Base-by-base conservation (phyloP, 30 jellyfish, hydroid and myxozoan species). In the Cassiopea xamachana region DNA sequence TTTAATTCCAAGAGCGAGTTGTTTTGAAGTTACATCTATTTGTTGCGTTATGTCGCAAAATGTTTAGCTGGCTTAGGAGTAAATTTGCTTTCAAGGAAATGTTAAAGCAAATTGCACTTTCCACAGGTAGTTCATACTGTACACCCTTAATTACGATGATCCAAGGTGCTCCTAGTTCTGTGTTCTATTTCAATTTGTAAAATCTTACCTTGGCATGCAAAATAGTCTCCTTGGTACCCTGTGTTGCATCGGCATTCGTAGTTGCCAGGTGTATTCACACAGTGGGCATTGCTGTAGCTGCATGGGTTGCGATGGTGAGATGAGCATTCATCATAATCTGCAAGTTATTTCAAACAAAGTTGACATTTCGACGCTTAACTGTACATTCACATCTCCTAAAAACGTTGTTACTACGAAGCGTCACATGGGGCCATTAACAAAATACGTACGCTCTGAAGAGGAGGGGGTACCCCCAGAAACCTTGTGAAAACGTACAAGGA, bases 211-310 rank as follows among this genome's bases (percentile, higher is more conserved):
- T 78, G 80, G 83, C 95, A 88, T 1, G 95, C 50, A 60, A 17
- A 48, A 59, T 78, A 77, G n/a, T 78, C 95, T 8, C 95, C 90
- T 50, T 46, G 82, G 69, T 78, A 88, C 72, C 95, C 95, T 14
- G 48, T 70, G 1, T 79, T 58, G 81, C 95, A 88, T 14, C 69
- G 80, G 74, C 95, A 88, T 48, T 79, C 87, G 49, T 88, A 88
- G 43, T 87, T 88, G 58, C 95, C 95, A n/a, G 95, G 90, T 39
- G 39, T 27, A 60, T 88, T 88, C 19, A 62, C 70, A 43, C 95
- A 88, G 15, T 49, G 49, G n/a, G 95, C 90, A 79, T 88, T 76
- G 4, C 80, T 79, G 90, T 64, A 69, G n/a, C 75, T 75, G 75
- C 95, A 88, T 1, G 95, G 95, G 48, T 88, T 73, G 7, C 70